Evolutionary conservation across 2,113 vertebrate species (phyloP), one percentile per base, ranked within the genome.

Genomic region (Esox niger): DNA sequence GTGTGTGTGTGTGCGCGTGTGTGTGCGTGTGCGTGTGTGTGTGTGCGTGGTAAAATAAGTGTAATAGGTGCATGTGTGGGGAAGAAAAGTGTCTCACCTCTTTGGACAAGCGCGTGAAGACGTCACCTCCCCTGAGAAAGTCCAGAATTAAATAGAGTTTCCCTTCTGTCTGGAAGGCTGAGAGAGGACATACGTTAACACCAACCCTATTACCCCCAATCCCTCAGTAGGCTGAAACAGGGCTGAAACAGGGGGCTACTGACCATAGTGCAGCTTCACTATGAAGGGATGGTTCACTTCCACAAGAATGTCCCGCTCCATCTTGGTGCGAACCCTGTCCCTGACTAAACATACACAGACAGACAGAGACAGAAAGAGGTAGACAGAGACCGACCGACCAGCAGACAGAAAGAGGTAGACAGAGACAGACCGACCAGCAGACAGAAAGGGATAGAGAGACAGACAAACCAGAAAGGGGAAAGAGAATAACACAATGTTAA

Each of bases 61-160:
- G n/a, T n/a, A n/a, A n/a, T n/a, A n/a, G n/a, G n/a, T n/a, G n/a
- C n/a, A n/a, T n/a, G n/a, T n/a, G n/a, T n/a, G n/a, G n/a, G n/a
- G 7, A 2, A 27, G 10, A 61, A 61, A 35, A 9, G 59, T 21
- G 26, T 88, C 92, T 92, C 93, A 97, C 97, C 95, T 98, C 96
- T 98, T 98, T 98, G 93, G 97, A 98, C 95, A 98, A 95, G 90
- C 97, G 94, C 71, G 96, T 98, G 93, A 98, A 98, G 80, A 98
- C 95, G 91, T 98, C 97, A 88, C 96, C 97, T 92, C 96, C 97
- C 93, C 95, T 98, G 95, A 98, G 96, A 96, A 98, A 98, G 93
- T 98, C 95, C 94, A 98, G 69, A 92, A 98, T 98, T 94, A 98
- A 95, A 93, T 98, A 98, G 70, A 98, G 92, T 89, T 98, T 98